phyloP scores from a whole-genome alignment of 1,140 invertebrate species.

The Zaprionus ornatus region DNA sequence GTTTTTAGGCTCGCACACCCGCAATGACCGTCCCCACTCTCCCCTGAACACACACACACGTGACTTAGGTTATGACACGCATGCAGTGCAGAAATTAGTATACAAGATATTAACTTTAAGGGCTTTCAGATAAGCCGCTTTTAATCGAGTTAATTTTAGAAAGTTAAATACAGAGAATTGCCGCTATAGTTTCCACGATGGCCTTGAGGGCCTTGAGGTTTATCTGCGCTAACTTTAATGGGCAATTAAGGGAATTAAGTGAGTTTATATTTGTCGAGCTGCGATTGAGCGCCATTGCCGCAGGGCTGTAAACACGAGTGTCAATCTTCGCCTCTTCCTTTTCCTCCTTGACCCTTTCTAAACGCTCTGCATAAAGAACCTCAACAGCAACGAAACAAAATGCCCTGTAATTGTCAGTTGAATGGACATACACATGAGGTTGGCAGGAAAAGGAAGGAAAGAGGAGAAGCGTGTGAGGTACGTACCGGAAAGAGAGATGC shows the following conservation, averaged over 20 bases:
- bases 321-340: neutral
- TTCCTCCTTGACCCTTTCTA: neutral
- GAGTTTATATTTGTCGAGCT: constrained; percentile 3
- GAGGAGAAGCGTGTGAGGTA: neutral
- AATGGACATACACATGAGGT: constrained; percentile 53
- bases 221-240: constrained; percentile 64
- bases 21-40: neutral
- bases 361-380: constrained; percentile 63
- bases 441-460: neutral
- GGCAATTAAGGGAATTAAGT: constrained; percentile 53
- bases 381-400: constrained; percentile 30
- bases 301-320: neutral
- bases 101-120: neutral
- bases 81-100: constrained; percentile 3
- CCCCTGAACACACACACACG: constrained; percentile 13
- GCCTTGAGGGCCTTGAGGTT: constrained; percentile 52
- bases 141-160: neutral
- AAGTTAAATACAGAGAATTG: neutral
- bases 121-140: neutral
- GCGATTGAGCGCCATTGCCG: constrained; percentile 24
- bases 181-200: constrained; percentile 3
- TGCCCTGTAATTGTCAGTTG: constrained; percentile 71
- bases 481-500: neutral
- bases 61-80: constrained; percentile 4
- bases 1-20: constrained; percentile 28